Evolutionary conservation across 2,888 invertebrate species (phyloP), one percentile per base, ranked within the genome.

Genomic region (Nineta flava): DNA sequence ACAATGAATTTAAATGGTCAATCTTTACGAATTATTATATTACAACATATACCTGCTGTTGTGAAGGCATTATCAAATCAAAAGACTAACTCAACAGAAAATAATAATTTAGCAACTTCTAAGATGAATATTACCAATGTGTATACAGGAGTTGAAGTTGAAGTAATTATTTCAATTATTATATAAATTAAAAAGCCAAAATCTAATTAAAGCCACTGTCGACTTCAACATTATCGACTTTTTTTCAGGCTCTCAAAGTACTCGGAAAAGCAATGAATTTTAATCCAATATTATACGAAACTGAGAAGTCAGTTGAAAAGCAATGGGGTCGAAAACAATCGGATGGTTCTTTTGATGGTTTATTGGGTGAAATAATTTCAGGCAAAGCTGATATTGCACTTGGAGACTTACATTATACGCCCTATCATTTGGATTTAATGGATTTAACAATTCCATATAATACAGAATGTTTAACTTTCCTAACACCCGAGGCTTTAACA

Each of bases 381-480:
- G 77, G 79, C 1, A 67, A 68, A 48, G 86, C 87, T 0, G 81
- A 84, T 57, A 65, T 88, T 48, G 85, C 81, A 13, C 65, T 88
- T 12, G 88, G 84, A 0, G 86, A 88, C 65, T 68, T 90, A 21
- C 80, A 87, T 61, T 80, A 87, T 54, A 84, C 79, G 0, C 75
- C 78, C 0, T 75, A 77, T 57, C 76, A 86, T 57, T 62, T 81
- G 45, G 73, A 77, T 46, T 64, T 81, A 43, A 76, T 84, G 57
- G 88, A 90, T 62, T 65, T 90, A 38, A 83, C 82, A 48, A 71
- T 76, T 45, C 86, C 88, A 0, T 88, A 88, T 54, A 83, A 80
- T n/a, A 77, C 83, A 0, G 84, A 87, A 60, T 90, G 88, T 59
- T 72, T 87, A 58, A 88, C 88, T 1, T 90, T 90, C 60, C 63